These are phyloP conservation scores for Craterocephalus amniculus DNA, from an alignment of 2,797 vertebrate species.

Conservation along the genomic window DNA sequence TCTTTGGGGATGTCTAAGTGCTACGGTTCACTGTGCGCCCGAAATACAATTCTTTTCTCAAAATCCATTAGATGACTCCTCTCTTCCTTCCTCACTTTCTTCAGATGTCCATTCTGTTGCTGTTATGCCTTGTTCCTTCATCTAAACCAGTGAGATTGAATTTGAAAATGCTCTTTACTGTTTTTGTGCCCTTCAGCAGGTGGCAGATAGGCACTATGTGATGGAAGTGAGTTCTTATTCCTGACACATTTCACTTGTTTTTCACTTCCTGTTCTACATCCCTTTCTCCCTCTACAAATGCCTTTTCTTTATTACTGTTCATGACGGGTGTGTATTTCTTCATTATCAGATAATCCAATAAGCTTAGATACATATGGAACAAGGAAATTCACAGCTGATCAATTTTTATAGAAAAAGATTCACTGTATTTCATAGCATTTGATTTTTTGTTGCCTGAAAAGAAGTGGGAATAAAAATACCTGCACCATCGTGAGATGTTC, in stretches of 20 bases:
- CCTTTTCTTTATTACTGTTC: background rate
- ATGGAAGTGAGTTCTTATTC: background rate
- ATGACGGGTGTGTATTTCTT: background rate
- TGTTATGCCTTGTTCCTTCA: constrained; percentile 26
- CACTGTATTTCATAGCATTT: background rate
- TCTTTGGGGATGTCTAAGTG: constrained; percentile 59
- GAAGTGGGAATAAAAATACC: too few relatives aligned
- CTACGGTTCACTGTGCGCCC: constrained; percentile 55
- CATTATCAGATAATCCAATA: background rate
- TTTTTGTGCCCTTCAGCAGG: background rate
- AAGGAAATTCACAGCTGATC: background rate
- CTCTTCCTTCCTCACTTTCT: constrained; percentile 21
- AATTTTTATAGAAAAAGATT: background rate
- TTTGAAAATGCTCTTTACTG: constrained; percentile 30
- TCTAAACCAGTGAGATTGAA: constrained; percentile 31
- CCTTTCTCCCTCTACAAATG: too few relatives aligned
- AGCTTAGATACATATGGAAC: background rate
- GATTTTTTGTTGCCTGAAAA: background rate
- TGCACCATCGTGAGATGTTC: too few relatives aligned
- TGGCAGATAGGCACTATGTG: background rate
- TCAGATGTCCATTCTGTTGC: constrained; percentile 23
- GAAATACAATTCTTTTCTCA: constrained; percentile 63
- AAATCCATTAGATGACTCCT: constrained; percentile 59
- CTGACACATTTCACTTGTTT: background rate
- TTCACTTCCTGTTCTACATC: too few relatives aligned